phyloP scores from a whole-genome alignment of 1,140 invertebrate genomes.

The Rhopalosiphum padi region DNA sequence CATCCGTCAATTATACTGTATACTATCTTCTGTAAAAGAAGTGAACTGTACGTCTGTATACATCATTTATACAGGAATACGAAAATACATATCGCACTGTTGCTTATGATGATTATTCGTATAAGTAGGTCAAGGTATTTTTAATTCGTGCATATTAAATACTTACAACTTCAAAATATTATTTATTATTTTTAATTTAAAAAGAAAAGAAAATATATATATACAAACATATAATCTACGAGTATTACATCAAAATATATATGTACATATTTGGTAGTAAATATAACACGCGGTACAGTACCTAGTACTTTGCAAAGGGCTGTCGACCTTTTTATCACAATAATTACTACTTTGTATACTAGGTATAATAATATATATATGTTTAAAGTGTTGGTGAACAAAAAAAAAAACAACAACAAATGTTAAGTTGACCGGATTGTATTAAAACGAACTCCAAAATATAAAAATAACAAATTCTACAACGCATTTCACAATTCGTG shows the following conservation, averaged over 20 bases:
- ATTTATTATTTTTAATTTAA: background rate
- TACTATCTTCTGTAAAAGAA: background rate
- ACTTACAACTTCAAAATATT: constrained; percentile 1
- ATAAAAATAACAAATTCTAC: background rate
- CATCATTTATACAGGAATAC: background rate
- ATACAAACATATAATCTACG: background rate
- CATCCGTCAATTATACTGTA: background rate
- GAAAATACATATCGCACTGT: background rate
- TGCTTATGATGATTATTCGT: background rate
- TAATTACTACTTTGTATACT: background rate
- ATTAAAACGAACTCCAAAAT: background rate
- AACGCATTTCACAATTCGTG: background rate
- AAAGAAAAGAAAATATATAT: background rate
- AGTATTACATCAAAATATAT: background rate
- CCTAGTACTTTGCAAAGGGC: background rate
- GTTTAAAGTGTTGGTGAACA: background rate
- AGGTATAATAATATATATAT: background rate
- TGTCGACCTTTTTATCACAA: constrained; percentile 26
- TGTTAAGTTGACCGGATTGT: background rate
- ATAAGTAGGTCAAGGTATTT: constrained; percentile 27
- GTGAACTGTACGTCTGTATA: background rate
- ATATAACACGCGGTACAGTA: background rate
- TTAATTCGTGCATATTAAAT: background rate
- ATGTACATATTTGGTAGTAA: background rate
- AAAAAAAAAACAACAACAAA: background rate